Evolutionary conservation across 2,888 invertebrate species (phyloP), one percentile per base, ranked within the genome.

Genomic region (Brachypalpus laphriformis): DNA sequence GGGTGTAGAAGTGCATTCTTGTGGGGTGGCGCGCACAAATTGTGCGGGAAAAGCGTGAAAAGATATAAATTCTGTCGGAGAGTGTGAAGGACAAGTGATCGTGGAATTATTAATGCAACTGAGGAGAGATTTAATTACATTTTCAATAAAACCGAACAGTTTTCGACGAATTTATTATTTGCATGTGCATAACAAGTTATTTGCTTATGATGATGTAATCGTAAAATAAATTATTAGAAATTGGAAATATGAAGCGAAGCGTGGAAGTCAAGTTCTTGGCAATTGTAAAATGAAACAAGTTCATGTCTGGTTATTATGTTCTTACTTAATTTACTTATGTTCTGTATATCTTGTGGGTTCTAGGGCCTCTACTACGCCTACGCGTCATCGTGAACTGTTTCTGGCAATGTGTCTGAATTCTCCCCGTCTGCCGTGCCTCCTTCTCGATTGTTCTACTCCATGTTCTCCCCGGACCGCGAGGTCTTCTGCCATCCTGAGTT

Each of bases 1-100:
- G 34, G 34, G 31, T 28, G 28, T 28, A 72, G 71, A 63, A 68
- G 14, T 80, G 57, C 68, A 80, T 77, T 77, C 66, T 57, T 77
- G 37, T n/a, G 59, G 16, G 16, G 31, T 49, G 42, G 54, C 45
- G 49, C 54, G 18, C 51, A 37, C 45, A 31, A 47, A 18, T 63
- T 63, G 28, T n/a, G 37, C 37, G 25, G 28, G n/a, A 34, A 40
- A 25, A 34, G 5, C 11, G 9, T 9, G 14, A 18, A 40, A 37
- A 34, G 9, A 22, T 18, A 49, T 16, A 25, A 49, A 70, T 20
- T 42, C 8, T 5, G 34, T 9, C 18, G 16, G 37, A 1, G 40
- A 20, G 6, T 31, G 42, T 8, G 59, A 51, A 25, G 25, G 25
- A 51, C 22, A 51, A 47, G 51, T 51, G 25, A 51, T 20, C 51